Evolutionary conservation across 2,113 vertebrate species (phyloP).

Genomic region (Mormyrus iriodes): DNA sequence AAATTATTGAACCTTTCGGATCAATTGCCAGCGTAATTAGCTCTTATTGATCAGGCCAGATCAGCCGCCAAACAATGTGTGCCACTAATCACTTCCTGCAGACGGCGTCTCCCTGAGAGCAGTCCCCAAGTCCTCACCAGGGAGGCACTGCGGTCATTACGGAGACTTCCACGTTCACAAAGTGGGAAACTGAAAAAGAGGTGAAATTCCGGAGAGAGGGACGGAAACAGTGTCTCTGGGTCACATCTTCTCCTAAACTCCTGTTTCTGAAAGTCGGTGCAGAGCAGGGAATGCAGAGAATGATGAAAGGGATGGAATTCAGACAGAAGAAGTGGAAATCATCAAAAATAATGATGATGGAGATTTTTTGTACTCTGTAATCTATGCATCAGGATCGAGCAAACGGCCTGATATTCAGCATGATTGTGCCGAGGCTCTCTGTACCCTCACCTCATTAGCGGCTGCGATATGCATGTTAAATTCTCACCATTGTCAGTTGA

Average conservation of each 20-base stretch:
- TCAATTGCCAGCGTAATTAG: slow-evolving; percentile 68
- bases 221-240: background rate
- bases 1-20: slow-evolving; percentile 59
- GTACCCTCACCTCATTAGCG: slow-evolving; percentile 49
- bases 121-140: background rate
- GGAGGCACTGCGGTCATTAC: background rate
- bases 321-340: slow-evolving; percentile 45
- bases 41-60: slow-evolving; percentile 62
- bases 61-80: slow-evolving; percentile 47
- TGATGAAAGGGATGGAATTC: slow-evolving; percentile 45
- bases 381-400: slow-evolving; percentile 51
- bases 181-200: background rate
- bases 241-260: background rate
- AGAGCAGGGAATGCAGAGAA: slow-evolving; percentile 30
- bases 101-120: background rate
- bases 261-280: background rate
- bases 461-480: slow-evolving; percentile 48
- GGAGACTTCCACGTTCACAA: background rate
- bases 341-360: slow-evolving; percentile 52
- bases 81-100: slow-evolving; percentile 23
- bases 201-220: background rate
- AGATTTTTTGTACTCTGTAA: slow-evolving; percentile 41
- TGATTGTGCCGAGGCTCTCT: slow-evolving; percentile 54
- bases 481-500: slow-evolving; percentile 35
- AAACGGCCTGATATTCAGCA: slow-evolving; percentile 53